phyloP scores from a whole-genome alignment of 2,113 vertebrate genomes.

The Anguilla japonica region DNA sequence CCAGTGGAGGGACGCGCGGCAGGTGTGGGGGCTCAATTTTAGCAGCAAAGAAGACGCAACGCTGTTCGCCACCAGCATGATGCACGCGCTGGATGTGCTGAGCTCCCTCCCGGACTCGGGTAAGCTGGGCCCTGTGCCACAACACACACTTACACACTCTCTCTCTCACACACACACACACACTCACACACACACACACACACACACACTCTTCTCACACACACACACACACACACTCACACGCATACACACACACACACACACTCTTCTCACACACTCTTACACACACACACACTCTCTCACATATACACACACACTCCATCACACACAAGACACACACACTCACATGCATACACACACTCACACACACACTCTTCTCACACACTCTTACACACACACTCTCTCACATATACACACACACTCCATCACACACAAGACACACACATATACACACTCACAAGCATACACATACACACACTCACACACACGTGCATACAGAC shows the following conservation, averaged over 20 bases:
- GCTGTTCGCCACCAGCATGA: slow-evolving; percentile 77
- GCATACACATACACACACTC: neutral
- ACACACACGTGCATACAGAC: neutral
- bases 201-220: too few species aligned
- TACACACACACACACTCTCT: too few species aligned
- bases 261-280: too few species aligned
- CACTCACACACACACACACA: too few species aligned
- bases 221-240: too few species aligned
- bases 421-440: too few species aligned
- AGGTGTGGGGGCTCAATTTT: slow-evolving; percentile 93
- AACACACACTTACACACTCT: neutral
- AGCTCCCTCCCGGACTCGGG: slow-evolving; percentile 65
- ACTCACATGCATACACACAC: too few species aligned
- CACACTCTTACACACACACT: too few species aligned
- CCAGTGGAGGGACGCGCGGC: slow-evolving; percentile 87
- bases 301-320: too few species aligned
- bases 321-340: neutral
- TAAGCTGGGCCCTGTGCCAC: slow-evolving; percentile 30
- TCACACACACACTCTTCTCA: neutral
- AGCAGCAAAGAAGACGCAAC: slow-evolving; percentile 83
- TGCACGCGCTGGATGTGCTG: slow-evolving; percentile 71
- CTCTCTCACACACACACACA: too few species aligned
- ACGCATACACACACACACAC: too few species aligned
- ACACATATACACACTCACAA: neutral
- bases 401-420: too few species aligned